Percentiles rank a stretch among this genome's conserved stretches.
Evolutionary conservation across 2,888 invertebrate species (phyloP).

Genomic region (Apamea crenata): DNA sequence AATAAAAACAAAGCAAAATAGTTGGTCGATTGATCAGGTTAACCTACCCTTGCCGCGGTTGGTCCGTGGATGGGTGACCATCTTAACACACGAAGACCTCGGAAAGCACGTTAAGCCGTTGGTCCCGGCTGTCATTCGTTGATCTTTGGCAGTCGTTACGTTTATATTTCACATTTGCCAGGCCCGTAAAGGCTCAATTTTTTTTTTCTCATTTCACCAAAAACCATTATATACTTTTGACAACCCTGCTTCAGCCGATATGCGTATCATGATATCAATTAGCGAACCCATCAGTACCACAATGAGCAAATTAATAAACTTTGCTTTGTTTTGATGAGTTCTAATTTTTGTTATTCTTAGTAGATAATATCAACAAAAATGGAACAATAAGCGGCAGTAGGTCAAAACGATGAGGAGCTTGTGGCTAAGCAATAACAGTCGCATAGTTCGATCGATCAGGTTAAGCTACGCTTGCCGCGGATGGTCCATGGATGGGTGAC

Average conservation of each 20-base stretch:
- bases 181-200: background rate
- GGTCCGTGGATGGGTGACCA: too few species aligned
- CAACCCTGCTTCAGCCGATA: constrained; percentile 41
- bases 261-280: constrained; percentile 57
- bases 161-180: background rate
- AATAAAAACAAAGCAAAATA: too few species aligned
- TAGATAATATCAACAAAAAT: background rate
- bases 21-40: too few species aligned
- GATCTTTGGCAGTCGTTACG: too few species aligned
- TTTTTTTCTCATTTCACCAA: background rate
- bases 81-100: too few species aligned
- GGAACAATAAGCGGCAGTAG: background rate
- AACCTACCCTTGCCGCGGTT: too few species aligned
- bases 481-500: too few species aligned
- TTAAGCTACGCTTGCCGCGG: too few species aligned
- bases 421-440: too few species aligned
- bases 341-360: background rate
- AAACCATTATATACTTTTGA: background rate
- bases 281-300: constrained; percentile 14
- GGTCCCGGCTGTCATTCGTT: too few species aligned
- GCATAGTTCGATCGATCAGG: too few species aligned
- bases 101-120: too few species aligned
- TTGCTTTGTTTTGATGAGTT: constrained; percentile 11
- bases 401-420: background rate
- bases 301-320: constrained; percentile 40